Evolutionary conservation across 1,140 invertebrate genomes (phyloP).

Genomic region (Periplaneta americana): DNA sequence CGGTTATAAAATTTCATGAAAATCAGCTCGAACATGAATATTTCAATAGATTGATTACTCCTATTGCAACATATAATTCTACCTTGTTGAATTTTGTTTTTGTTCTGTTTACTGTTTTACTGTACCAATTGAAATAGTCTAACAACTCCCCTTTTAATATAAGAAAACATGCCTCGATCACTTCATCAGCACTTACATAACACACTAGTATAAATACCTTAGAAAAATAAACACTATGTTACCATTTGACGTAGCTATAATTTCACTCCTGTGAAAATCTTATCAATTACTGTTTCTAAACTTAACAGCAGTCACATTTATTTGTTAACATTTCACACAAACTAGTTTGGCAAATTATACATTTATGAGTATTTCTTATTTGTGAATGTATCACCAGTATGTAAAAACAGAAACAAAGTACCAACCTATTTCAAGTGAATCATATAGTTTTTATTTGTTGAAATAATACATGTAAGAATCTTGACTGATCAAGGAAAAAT

Average conservation of each 20-base stretch:
- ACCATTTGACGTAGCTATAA: not conserved
- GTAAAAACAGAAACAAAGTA: not conserved
- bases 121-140: no score
- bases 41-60: no score
- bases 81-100: no score
- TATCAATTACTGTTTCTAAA: not conserved
- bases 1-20: no score
- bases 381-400: not conserved
- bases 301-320: not conserved
- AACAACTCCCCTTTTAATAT: not conserved
- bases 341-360: not conserved
- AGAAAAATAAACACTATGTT: not conserved
- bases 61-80: no score
- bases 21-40: no score
- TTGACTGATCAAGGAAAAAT: not conserved
- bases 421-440: not conserved
- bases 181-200: not conserved
- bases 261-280: not conserved
- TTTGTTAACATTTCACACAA: not conserved
- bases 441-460: not conserved
- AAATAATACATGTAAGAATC: not conserved
- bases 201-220: not conserved
- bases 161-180: not conserved
- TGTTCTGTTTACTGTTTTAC: no score
- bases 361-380: not conserved